Conservation (phyloP, 2,113 vertebrate species). For the Mola mola region DNA sequence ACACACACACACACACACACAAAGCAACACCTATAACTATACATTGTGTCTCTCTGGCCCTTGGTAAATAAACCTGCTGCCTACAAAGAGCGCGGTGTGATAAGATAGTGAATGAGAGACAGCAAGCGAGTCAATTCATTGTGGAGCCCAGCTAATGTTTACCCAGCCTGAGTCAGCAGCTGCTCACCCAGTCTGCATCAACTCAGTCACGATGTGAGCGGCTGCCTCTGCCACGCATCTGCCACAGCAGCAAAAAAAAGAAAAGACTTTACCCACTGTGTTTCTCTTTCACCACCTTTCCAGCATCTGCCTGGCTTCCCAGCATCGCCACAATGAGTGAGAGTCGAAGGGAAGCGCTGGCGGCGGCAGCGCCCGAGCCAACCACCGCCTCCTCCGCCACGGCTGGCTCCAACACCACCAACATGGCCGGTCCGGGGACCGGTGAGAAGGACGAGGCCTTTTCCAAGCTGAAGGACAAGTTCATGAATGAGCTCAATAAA, state of each 20-base stretch:
- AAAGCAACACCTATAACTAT: no score
- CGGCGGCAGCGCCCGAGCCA: slow-evolving; percentile 86
- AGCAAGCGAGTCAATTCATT: slow-evolving; percentile 50
- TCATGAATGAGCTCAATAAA: slow-evolving; percentile 98
- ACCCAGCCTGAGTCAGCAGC: slow-evolving; percentile 76
- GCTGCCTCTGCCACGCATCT: slow-evolving; percentile 53
- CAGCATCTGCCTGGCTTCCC: slow-evolving; percentile 78
- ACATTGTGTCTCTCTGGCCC: no score
- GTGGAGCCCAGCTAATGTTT: slow-evolving; percentile 77
- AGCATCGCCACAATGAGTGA: slow-evolving; percentile 84
- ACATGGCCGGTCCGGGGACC: slow-evolving; percentile 81
- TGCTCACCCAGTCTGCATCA: slow-evolving; percentile 62
- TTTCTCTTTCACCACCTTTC: slow-evolving; percentile 16
- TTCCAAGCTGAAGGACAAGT: slow-evolving; percentile 97
- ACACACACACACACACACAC: slow-evolving; percentile 16
- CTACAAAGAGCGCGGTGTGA: slow-evolving; percentile 15
- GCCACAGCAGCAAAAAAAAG: slow-evolving; percentile 35
- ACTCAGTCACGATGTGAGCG: slow-evolving; percentile 45
- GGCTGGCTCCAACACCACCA: slow-evolving; percentile 86
- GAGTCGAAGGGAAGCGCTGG: slow-evolving; percentile 91
- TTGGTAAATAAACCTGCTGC: slow-evolving; percentile 61
- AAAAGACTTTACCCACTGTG: slow-evolving; percentile 25
- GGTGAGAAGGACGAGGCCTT: slow-evolving; percentile 90
- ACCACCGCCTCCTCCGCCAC: slow-evolving; percentile 79
- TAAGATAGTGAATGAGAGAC: slow-evolving; percentile 16